These are phyloP conservation scores for Anhinga rufa DNA, from an alignment of 2,113 vertebrate species.

Conservation along the genomic window DNA sequence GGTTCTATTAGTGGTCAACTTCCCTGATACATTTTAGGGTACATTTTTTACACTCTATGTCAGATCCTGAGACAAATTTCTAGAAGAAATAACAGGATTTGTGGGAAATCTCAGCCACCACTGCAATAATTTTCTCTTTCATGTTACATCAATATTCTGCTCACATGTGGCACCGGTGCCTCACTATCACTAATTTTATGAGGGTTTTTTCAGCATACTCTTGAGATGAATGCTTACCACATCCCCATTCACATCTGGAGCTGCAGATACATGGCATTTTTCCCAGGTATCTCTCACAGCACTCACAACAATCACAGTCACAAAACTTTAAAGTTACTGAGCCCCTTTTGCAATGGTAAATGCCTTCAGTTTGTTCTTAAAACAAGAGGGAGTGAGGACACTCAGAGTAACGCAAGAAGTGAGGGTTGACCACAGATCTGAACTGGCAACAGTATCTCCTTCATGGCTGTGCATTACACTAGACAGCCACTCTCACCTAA, in stretches of 20 bases:
- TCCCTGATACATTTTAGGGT: background rate
- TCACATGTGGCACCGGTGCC: background rate
- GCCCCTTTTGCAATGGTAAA: background rate
- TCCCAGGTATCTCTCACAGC: background rate
- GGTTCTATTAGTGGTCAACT: constrained; percentile 17
- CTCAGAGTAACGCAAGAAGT: background rate
- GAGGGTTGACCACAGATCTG: background rate
- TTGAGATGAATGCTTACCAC: background rate
- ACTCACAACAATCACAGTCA: background rate
- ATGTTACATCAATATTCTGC: background rate
- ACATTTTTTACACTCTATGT: background rate
- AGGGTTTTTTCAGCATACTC: background rate
- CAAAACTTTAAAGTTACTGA: background rate
- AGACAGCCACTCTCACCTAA: background rate
- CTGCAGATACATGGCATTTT: background rate
- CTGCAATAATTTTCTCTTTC: background rate
- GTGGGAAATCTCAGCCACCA: background rate
- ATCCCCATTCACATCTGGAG: background rate
- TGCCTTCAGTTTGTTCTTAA: background rate
- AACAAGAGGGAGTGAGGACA: background rate
- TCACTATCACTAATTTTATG: background rate
- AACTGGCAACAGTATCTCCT: background rate
- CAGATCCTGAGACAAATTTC: background rate
- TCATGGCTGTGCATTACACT: too few species aligned
- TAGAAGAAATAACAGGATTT: background rate